A percentile compares a stretch with the other conserved stretches of the same genome.
Evolutionary conservation across 2,113 vertebrate genomes (phyloP).

Genomic region (Pandion haliaetus): DNA sequence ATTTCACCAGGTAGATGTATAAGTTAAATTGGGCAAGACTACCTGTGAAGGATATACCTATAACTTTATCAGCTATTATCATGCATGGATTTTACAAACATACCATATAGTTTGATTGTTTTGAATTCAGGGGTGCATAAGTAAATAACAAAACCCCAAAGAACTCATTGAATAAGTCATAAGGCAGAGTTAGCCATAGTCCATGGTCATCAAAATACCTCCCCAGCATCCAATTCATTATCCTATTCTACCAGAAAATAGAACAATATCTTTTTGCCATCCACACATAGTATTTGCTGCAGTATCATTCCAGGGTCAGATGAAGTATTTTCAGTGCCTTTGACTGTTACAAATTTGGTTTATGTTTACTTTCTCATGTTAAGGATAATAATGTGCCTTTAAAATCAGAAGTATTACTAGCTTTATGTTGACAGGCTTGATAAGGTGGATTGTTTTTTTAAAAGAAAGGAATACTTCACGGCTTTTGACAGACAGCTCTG

Average conservation of each 20-base stretch:
- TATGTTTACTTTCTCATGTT: not conserved
- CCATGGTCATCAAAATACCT: not conserved
- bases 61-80: not conserved
- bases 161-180: not conserved
- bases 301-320: not conserved
- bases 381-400: not conserved
- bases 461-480: not conserved
- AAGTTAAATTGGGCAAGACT: not conserved
- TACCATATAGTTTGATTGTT: not conserved
- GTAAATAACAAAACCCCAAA: not conserved
- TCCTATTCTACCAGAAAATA: not conserved
- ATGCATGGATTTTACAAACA: not conserved
- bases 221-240: not conserved
- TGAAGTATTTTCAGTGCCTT: not conserved
- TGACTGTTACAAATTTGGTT: not conserved
- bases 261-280: not conserved
- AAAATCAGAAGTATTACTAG: not conserved
- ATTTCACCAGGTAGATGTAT: not conserved
- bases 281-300: not conserved
- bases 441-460: not conserved
- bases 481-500: not conserved
- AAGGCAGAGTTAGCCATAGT: not conserved
- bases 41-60: not conserved
- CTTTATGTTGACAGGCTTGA: not conserved
- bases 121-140: fast-evolving